These are phyloP conservation scores for Brotula barbata DNA, from an alignment of 2,797 vertebrate species.

Conservation along the genomic window DNA sequence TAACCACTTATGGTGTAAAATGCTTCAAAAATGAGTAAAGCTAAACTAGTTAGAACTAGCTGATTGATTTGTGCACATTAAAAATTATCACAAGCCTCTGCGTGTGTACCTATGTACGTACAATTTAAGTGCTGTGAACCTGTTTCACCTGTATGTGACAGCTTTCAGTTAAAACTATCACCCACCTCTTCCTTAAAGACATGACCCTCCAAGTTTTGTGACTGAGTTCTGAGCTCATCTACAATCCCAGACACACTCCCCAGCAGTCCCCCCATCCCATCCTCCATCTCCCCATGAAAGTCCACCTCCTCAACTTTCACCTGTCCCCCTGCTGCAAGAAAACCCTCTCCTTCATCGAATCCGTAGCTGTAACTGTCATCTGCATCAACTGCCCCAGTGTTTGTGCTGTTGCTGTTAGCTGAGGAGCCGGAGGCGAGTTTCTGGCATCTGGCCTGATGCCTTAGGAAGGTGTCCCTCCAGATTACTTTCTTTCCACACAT, in stretches of 20 bases:
- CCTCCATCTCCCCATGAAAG: conserved; percentile 68
- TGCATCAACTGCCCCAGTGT: conserved; percentile 22
- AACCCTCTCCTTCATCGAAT: conserved; percentile 66
- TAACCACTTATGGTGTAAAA: background rate
- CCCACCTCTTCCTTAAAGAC: conserved; percentile 75
- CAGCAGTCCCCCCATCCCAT: conserved; percentile 65
- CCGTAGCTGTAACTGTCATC: conserved; percentile 58
- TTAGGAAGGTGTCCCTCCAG: conserved; percentile 93
- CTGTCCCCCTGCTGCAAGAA: conserved; percentile 64
- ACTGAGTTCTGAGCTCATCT: conserved; percentile 53
- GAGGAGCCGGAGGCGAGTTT: conserved; percentile 68
- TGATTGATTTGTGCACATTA: background rate
- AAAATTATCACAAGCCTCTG: background rate
- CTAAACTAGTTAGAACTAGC: background rate
- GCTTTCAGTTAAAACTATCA: conserved; percentile 62
- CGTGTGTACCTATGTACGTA: background rate
- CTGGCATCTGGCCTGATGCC: conserved; percentile 88
- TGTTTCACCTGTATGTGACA: background rate
- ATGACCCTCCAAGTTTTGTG: conserved; percentile 49
- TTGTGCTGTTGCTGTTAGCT: background rate
- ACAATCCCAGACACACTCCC: conserved; percentile 64
- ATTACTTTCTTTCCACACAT: conserved; percentile 92
- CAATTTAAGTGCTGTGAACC: background rate
- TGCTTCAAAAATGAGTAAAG: conserved; percentile 7
- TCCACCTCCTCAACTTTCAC: conserved; percentile 79